phyloP scores from a whole-genome alignment of 2,888 invertebrate genomes.

The Dynastes grantii region DNA sequence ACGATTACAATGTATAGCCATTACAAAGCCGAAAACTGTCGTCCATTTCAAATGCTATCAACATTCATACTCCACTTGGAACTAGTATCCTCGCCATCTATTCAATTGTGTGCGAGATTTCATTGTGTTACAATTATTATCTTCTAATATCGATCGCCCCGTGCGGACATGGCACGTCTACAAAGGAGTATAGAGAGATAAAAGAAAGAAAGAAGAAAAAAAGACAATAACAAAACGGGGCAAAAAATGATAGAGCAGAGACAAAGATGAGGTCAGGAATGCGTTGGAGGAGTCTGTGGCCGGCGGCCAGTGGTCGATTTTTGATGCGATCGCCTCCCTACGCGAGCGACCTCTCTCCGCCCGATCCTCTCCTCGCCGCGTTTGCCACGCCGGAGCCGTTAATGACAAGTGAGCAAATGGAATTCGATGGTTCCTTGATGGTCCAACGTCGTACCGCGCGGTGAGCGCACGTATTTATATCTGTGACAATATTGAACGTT shows the following conservation, averaged over 20 bases:
- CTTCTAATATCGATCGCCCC: constrained; percentile 25
- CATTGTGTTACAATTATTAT: constrained; percentile 29
- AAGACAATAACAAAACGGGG: background rate
- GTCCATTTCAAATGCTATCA: background rate
- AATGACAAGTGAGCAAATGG: constrained; percentile 66
- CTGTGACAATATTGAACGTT: constrained; percentile 74
- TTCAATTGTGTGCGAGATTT: constrained; percentile 27
- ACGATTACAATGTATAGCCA: too few species aligned
- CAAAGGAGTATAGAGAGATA: background rate
- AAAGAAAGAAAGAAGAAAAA: background rate
- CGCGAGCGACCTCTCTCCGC: constrained; percentile 55
- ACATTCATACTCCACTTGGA: background rate
- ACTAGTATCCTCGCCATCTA: background rate
- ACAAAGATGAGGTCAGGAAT: constrained; percentile 42
- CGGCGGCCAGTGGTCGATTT: constrained; percentile 46
- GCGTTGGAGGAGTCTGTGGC: constrained; percentile 39
- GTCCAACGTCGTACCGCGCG: constrained; percentile 50
- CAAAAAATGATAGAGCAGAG: constrained; percentile 18
- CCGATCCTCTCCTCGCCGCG: constrained; percentile 27
- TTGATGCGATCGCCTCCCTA: constrained; percentile 48
- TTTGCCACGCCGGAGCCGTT: constrained; percentile 54
- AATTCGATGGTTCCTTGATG: constrained; percentile 67
- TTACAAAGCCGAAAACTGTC: background rate
- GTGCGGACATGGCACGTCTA: background rate
- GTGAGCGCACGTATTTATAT: constrained; percentile 58